These are phyloP conservation scores for Falco berigora DNA, from an alignment of 2,797 vertebrate genomes.

Conservation along the genomic window DNA sequence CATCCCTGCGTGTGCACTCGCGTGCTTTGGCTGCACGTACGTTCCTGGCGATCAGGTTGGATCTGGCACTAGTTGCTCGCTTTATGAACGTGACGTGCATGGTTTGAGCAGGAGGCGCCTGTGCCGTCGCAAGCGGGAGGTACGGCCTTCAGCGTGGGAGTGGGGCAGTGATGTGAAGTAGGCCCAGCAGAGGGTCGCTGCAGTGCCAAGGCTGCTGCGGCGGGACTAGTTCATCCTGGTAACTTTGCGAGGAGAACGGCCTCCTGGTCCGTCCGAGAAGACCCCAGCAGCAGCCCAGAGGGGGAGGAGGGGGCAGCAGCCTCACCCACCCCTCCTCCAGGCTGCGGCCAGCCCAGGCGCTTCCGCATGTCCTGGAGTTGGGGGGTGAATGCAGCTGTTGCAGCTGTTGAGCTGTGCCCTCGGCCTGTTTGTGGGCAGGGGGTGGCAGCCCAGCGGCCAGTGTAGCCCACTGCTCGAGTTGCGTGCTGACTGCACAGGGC, in stretches of 20 bases:
- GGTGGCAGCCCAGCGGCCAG: rapidly evolving
- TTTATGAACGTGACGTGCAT: background rate
- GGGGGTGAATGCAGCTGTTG: too few species aligned
- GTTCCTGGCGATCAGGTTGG: background rate
- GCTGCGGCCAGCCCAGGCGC: background rate
- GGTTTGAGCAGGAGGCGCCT: background rate
- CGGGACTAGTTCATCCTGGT: background rate
- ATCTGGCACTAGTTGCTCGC: background rate
- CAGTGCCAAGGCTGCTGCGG: background rate
- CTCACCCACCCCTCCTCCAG: background rate
- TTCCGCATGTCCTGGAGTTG: background rate
- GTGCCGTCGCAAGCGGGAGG: background rate
- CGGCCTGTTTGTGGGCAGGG: background rate
- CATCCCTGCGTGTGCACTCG: background rate
- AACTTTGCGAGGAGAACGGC: rapidly evolving
- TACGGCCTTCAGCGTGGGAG: rapidly evolving
- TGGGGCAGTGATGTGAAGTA: background rate
- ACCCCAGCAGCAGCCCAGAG: background rate
- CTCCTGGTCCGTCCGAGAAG: background rate
- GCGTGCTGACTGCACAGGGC: too few species aligned
- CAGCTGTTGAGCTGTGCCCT: too few species aligned
- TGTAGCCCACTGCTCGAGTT: rapidly evolving
- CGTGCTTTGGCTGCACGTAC: background rate
- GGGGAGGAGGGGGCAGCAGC: rapidly evolving
- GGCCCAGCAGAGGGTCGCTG: background rate